A percentile compares a stretch with the other conserved stretches of the same genome.
These are phyloP conservation scores for Megalops atlanticus DNA, from an alignment of 2,113 vertebrate species.

Conservation along the genomic window DNA sequence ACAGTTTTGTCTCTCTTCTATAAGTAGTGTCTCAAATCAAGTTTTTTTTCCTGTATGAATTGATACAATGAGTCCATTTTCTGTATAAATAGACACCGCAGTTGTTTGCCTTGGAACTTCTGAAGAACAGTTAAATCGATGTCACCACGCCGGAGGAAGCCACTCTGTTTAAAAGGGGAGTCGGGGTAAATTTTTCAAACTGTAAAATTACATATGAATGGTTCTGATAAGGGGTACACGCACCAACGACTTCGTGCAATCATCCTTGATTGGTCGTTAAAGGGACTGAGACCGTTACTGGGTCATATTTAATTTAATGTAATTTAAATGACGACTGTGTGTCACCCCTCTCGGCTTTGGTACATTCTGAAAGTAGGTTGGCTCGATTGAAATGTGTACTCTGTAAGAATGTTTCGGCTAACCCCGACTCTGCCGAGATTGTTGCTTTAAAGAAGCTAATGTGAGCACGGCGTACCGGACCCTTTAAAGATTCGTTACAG, in stretches of 20 bases:
- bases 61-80: not conserved
- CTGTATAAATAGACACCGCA: slow-evolving; percentile 14
- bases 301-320: not conserved
- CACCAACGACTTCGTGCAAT: not conserved
- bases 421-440: not conserved
- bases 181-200: not conserved
- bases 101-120: slow-evolving; percentile 45
- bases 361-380: slow-evolving; percentile 48
- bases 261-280: not conserved
- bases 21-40: not conserved
- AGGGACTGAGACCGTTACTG: not conserved
- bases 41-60: not conserved
- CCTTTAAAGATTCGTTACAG: slow-evolving; percentile 6
- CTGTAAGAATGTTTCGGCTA: slow-evolving; percentile 46
- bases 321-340: not conserved
- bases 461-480: not conserved
- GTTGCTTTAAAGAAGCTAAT: slow-evolving; percentile 22
- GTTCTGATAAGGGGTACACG: not conserved
- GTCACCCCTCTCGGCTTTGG: slow-evolving; percentile 22
- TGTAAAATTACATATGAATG: not conserved
- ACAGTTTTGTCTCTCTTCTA: not conserved
- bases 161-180: slow-evolving; percentile 30
- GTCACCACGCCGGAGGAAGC: slow-evolving; percentile 38
- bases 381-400: slow-evolving; percentile 42
- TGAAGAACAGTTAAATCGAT: slow-evolving; percentile 55